Percentiles rank a stretch among this genome's conserved stretches.
These are phyloP conservation scores for Cyclura pinguis DNA, from an alignment of 2,797 vertebrate genomes.

Conservation along the genomic window DNA sequence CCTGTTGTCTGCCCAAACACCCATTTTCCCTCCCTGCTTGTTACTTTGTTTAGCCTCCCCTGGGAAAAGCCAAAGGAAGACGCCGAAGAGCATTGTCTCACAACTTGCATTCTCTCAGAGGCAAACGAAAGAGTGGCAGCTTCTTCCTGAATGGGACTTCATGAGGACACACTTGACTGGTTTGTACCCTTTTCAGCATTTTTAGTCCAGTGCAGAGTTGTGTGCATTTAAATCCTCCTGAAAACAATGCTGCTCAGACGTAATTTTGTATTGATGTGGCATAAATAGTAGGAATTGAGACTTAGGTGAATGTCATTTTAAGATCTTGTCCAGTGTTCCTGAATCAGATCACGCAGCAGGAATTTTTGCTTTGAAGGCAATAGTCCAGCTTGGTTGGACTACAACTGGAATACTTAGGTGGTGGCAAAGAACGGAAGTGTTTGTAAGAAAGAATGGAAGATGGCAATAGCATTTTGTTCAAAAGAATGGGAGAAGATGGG, in stretches of 20 bases:
- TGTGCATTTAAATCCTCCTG: background rate
- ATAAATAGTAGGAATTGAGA: background rate
- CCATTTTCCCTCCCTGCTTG: background rate
- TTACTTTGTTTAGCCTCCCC: background rate
- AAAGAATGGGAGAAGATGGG: background rate
- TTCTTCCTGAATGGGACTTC: background rate
- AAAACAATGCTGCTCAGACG: background rate
- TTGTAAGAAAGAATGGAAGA: too few species aligned
- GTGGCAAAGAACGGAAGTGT: background rate
- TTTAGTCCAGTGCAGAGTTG: background rate
- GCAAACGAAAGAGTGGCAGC: background rate
- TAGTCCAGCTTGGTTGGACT: background rate
- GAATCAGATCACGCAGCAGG: background rate
- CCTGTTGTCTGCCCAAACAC: too few species aligned
- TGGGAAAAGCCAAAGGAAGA: background rate
- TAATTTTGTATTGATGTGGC: background rate
- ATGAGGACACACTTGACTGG: background rate
- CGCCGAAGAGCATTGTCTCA: background rate
- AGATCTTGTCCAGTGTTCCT: background rate
- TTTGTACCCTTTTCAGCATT: background rate
- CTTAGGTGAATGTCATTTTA: background rate
- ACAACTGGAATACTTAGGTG: background rate
- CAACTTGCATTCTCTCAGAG: background rate
- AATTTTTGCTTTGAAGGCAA: background rate
- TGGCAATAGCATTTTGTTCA: background rate